phyloP scores from a whole-genome alignment of 2,797 vertebrate genomes.

The Lacerta bilineata region DNA sequence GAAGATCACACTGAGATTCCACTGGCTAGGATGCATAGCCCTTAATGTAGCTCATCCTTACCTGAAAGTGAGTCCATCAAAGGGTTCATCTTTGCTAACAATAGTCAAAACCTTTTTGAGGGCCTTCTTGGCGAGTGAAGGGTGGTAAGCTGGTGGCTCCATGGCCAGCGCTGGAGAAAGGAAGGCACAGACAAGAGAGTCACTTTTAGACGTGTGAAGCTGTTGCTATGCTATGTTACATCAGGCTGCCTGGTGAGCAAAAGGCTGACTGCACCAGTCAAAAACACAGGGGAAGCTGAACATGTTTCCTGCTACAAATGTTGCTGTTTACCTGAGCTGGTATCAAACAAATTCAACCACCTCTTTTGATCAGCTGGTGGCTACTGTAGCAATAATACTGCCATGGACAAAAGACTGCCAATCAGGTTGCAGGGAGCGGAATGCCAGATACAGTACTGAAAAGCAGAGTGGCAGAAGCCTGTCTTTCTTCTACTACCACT shows the following conservation, averaged over 20 bases:
- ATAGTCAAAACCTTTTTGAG: constrained; percentile 86
- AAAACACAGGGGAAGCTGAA: background rate
- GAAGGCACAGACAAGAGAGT: constrained; percentile 50
- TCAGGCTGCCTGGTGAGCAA: background rate
- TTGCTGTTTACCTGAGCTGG: background rate
- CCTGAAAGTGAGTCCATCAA: constrained; percentile 86
- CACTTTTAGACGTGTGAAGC: background rate
- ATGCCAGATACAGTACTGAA: background rate
- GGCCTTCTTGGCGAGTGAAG: constrained; percentile 88
- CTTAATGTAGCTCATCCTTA: constrained; percentile 60
- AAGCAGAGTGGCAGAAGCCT: background rate
- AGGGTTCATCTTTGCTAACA: constrained; percentile 81
- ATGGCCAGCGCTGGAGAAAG: constrained; percentile 86
- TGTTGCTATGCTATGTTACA: background rate
- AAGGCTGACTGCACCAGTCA: too few relatives aligned
- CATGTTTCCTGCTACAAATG: background rate
- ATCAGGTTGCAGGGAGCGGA: background rate
- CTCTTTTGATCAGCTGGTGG: background rate
- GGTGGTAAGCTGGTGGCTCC: constrained; percentile 90
- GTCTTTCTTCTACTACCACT: background rate
- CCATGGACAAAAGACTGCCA: background rate
- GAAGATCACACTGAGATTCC: too few relatives aligned
- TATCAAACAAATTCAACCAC: background rate
- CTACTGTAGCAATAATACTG: background rate
- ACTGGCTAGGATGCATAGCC: background rate